Percentiles rank a stretch among this genome's conserved stretches.
Conservation (phyloP, 2,113 vertebrate genomes). For the Lepus timidus region DNA sequence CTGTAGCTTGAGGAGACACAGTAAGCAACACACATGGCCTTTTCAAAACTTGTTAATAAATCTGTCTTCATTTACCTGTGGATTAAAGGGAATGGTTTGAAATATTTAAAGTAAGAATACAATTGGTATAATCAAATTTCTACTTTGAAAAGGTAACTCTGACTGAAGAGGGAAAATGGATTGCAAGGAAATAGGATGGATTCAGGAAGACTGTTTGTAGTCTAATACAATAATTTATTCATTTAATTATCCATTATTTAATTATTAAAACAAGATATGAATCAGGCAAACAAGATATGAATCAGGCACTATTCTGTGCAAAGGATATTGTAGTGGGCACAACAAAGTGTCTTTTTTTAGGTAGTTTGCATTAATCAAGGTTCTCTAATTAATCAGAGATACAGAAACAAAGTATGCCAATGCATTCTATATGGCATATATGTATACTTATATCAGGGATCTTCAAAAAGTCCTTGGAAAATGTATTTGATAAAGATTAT, state of each 20-base stretch:
- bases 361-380: neutral
- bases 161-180: neutral
- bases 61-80: neutral
- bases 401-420: neutral
- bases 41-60: neutral
- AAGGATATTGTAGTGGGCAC: neutral
- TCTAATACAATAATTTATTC: neutral
- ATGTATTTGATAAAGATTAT: no score
- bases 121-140: neutral
- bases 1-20: neutral
- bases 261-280: neutral
- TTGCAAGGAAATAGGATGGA: neutral
- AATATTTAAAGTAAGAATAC: neutral
- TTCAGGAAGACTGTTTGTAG: neutral
- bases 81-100: neutral
- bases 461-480: no score
- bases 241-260: neutral
- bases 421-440: no score
- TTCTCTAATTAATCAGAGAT: neutral
- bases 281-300: neutral
- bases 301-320: neutral
- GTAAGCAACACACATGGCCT: neutral
- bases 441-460: neutral
- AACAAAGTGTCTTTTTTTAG: neutral
- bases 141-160: neutral